Base-by-base conservation (phyloP, 2,113 vertebrate species). In the Oreochromis aureus region DNA sequence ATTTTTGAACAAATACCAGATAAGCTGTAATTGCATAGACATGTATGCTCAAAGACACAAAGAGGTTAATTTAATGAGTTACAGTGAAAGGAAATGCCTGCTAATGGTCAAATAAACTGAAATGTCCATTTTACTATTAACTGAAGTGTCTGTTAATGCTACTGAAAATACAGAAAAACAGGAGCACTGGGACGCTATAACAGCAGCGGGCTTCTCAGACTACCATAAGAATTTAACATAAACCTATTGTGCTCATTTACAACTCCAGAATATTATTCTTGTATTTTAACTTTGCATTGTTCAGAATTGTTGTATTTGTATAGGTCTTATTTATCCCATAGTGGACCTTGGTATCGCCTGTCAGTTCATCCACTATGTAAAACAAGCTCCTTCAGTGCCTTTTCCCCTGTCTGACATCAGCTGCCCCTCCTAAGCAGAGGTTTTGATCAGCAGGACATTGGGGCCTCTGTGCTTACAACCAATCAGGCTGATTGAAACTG, bases 191-290 rank as follows among this genome's bases (percentile, higher is more conserved):
- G 61, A 66, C 61, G 10, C 32, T 66, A 10, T 66, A 66, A 22
- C 6, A 66, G 34, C 61, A 39, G 61, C 1, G 1, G 0, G 10
- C 10, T 39, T 66, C 61, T 63, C 59, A 7, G 59, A 19, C 59
- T n/a, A 22, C 61, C 34, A 66, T 66, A 0, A 66, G 10, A 3
- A 66, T 22, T 39, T 66, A 66, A 22, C 3, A 4, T 39, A 7
- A 22, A 39, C 1, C 22, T 46, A 18, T 18, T 46, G 13, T 73
- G 69, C 69, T 73, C 69, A 73, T 73, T 46, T 27, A 44, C 39
- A 27, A 27, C 22, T 73, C 39, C 5, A 73, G 36, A 71, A 71
- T 44, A 24, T 44, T 71, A 15, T 71, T 44, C 66, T 44, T 44
- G 5, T 15, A 24, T 27, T 46, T 27, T 27, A 46, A 27, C 8